Conservation (phyloP, 2,113 vertebrate species). For the Egretta garzetta region DNA sequence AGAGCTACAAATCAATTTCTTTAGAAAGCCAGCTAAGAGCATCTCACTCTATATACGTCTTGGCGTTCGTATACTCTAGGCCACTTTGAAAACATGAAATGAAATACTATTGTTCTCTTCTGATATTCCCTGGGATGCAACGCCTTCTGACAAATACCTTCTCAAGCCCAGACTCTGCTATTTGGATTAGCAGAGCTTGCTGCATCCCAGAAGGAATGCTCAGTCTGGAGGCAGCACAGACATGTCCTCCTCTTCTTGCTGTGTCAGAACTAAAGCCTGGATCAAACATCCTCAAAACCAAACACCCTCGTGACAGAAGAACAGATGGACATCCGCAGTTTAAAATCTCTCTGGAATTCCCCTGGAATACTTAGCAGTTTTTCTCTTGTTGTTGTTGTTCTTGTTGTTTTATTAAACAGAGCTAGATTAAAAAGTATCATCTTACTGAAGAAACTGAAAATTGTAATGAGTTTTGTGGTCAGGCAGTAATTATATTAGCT, state of each 20-base stretch:
- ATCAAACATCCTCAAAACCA: neutral
- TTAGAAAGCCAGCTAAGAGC: neutral
- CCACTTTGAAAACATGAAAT: neutral
- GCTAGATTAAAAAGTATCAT: neutral
- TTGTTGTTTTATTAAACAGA: neutral
- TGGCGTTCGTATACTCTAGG: neutral
- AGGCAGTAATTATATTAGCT: slow-evolving; percentile 31
- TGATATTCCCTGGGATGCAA: neutral
- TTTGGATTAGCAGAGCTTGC: neutral
- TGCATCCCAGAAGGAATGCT: neutral
- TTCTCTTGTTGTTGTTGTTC: neutral
- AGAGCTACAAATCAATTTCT: neutral
- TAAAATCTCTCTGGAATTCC: neutral
- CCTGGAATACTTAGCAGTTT: neutral
- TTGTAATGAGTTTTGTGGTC: slow-evolving; percentile 2
- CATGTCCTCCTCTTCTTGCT: neutral
- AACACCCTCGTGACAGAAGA: neutral
- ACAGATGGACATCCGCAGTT: neutral
- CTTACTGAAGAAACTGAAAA: neutral
- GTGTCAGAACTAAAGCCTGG: neutral
- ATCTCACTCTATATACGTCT: neutral
- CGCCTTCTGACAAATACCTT: neutral
- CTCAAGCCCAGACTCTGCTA: fast-evolving
- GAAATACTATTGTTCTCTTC: neutral
- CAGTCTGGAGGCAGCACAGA: neutral